Percentiles rank a stretch among this genome's conserved stretches.
Conservation (phyloP, 2,113 vertebrate species). For the Myocastor coypus region DNA sequence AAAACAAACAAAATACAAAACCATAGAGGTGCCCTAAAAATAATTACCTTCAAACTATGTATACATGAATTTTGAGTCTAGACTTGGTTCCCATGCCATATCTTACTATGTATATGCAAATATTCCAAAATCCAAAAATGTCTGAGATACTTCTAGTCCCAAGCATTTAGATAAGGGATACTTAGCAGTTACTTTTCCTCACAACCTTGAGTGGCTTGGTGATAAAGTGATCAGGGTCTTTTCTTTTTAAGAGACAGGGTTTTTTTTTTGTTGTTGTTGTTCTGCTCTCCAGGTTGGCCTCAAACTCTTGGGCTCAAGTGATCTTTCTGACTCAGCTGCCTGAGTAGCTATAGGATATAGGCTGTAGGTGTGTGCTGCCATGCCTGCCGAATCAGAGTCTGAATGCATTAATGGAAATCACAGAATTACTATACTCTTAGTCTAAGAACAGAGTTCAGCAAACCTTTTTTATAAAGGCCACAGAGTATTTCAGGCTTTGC, state of each 20-base stretch:
- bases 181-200: background rate
- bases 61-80: background rate
- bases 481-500: slow-evolving; percentile 36
- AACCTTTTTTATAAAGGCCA: slow-evolving; percentile 48
- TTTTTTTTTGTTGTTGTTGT: background rate
- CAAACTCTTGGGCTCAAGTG: background rate
- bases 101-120: background rate
- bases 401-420: background rate
- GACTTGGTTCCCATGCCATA: background rate
- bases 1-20: background rate
- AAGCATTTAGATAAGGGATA: background rate
- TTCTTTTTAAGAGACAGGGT: background rate
- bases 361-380: too few relatives aligned
- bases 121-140: background rate
- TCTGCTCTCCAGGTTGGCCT: background rate
- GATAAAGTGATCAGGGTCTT: background rate
- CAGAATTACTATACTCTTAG: slow-evolving; percentile 5
- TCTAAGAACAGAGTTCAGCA: slow-evolving; percentile 12
- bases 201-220: background rate
- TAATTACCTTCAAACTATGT: background rate
- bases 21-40: background rate
- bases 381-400: background rate
- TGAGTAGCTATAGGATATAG: background rate
- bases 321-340: background rate
- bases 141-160: background rate